Base-by-base conservation (phyloP, 23 tunicate species). In the Ascidia mentula region DNA sequence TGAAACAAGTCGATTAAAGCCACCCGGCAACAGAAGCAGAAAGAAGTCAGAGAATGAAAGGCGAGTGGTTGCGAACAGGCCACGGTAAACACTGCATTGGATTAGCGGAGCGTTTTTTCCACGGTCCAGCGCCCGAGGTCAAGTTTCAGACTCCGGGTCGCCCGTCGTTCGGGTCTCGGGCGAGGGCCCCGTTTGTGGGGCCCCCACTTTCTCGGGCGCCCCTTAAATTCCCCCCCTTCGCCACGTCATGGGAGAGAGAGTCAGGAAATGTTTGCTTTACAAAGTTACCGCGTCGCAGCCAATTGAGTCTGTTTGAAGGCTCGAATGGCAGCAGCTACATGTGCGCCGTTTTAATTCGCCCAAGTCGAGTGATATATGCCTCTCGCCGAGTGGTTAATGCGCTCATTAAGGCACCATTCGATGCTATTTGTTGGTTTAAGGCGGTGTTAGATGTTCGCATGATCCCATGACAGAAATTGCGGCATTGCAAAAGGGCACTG, bases 241-340 rank as follows among this genome's bases (percentile, higher is more conserved):
- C 24, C 13, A 20, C 24, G 65, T 53, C 65, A 53, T 53, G 65
- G 65, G 65, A 53, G 65, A 53, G 65, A 53, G 65, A 53, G 24
- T 3, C 13, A 9, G 65, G 65, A 53, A 53, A 53, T 53, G 65
- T 53, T 53, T 53, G 65, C 24, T 53, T 53, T 53, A 53, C 65
- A 53, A 53, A 53, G 65, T 53, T 53, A 9, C 65, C 65, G 65
- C 65, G 65, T 53, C 65, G 65, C 65, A 53, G 65, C 65, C 65
- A 53, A 53, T 53, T 53, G 65, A 53, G 65, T 53, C 65, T 53
- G 65, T 53, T 53, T 53, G 65, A 53, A 28, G 65, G n/a, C n/a
- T n/a, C n/a, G n/a, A n/a, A n/a, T n/a, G n/a, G 28, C 24, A 53
- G 65, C 24, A 20, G 65, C 13, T 28, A 3, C 65, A 28, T 28